Base-by-base conservation (phyloP, 2,797 vertebrate genomes). In the Spizella passerina region DNA sequence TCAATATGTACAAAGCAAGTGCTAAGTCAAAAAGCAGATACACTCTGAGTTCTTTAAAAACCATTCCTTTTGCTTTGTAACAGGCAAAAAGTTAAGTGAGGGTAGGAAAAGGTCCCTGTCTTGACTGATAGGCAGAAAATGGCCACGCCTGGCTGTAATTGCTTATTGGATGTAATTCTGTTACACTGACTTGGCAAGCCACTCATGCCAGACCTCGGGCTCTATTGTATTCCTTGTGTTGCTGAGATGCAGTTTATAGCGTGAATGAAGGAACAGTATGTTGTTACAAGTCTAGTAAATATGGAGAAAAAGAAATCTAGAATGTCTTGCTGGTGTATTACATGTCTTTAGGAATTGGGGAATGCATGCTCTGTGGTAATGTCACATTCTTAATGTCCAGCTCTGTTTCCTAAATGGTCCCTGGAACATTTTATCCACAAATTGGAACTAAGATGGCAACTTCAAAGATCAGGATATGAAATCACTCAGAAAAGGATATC, bases 1-100 rank as follows among this genome's bases (percentile, higher is more conserved):
- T 96, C 82, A 95, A 41, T 96, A 88, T 82, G 46, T 96, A 82
- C 73, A 93, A 70, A 75, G 55, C 57, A 76, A 72, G 82, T 94
- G 85, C 66, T 86, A 95, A 97, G 71, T 92, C 36, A 94, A 88
- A 96, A 97, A 95, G 70, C 82, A 96, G 86, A 94, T 96, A 84
- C 14, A 47, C 81, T 96, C 72, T 70, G 46, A 93, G 76, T 90
- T 76, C 66, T 95, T 96, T 93, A 89, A 68, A 78, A 96, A 95
- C 94, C 86, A 86, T 85, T 96, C 72, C 81, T 94, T 96, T 93
- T 95, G 92, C 91, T 93, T 92, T 95, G 60, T 95, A 93, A 90
- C 32, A 79, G 64, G 53, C 88, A 96, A n/a, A 79, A 93, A 95
- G 84, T 93, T 97, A 96, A 96, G 77, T 85, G 78, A 95, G 70